These are phyloP conservation scores for Cecropterus lyciades DNA, from an alignment of 1,140 invertebrate species.

Conservation along the genomic window DNA sequence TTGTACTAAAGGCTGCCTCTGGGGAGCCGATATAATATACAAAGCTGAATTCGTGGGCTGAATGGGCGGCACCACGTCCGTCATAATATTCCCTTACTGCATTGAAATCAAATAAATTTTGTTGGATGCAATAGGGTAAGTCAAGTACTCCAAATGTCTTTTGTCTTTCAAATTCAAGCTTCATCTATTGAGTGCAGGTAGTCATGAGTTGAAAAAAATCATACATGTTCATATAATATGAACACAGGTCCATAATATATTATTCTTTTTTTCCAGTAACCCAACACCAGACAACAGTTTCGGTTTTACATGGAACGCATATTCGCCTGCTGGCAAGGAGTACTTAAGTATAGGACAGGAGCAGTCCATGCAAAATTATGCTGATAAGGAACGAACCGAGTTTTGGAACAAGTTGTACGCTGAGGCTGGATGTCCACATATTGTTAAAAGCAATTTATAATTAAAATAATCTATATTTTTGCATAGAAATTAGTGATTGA, in stretches of 20 bases:
- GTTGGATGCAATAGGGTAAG: too few species aligned
- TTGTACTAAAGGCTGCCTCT: too few species aligned
- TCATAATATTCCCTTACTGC: too few species aligned
- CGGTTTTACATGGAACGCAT: conserved; percentile 48
- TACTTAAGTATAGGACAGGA: conserved; percentile 49
- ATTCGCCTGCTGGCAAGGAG: conserved; percentile 45
- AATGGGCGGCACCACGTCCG: too few species aligned
- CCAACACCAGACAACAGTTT: conserved; percentile 54
- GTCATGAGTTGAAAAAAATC: too few species aligned
- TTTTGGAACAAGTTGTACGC: conserved; percentile 62
- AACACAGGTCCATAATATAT: background rate
- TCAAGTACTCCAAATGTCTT: too few species aligned
- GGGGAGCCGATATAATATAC: too few species aligned
- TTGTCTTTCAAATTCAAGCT: too few species aligned
- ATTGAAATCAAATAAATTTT: too few species aligned
- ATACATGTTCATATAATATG: background rate
- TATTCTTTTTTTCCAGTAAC: conserved; percentile 49
- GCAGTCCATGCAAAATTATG: conserved; percentile 40
- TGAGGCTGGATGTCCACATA: conserved; percentile 49
- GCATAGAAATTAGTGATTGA: too few species aligned
- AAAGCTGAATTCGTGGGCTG: too few species aligned
- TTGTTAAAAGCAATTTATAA: conserved; percentile 22
- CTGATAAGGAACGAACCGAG: conserved; percentile 45
- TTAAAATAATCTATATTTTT: background rate
- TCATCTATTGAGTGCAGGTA: too few species aligned